A percentile compares a stretch with the other conserved stretches of the same genome.
phyloP scores from a whole-genome alignment of 2,888 invertebrate species.

The Chymomyza amoena region DNA sequence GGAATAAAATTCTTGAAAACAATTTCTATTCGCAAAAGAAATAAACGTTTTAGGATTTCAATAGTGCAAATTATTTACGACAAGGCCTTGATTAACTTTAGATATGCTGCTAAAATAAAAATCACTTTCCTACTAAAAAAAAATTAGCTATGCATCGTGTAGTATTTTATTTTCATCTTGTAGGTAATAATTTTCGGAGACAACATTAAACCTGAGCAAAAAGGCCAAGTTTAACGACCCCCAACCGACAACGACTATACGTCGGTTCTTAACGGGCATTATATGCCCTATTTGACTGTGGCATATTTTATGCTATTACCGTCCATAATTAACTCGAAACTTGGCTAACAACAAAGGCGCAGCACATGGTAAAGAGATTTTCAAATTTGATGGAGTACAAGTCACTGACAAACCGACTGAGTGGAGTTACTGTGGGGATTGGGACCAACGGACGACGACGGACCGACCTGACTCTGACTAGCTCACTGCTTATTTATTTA shows the following conservation, averaged over 20 bases:
- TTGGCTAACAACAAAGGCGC: conserved; percentile 20
- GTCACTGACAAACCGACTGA: conserved; percentile 6
- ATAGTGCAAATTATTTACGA: too few species aligned
- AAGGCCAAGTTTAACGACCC: conserved; percentile 26
- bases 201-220: not conserved
- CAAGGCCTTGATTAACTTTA: too few species aligned
- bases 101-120: too few species aligned
- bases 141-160: not conserved
- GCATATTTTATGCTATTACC: conserved; percentile 24
- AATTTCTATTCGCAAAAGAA: too few species aligned
- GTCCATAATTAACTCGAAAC: conserved; percentile 35
- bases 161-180: not conserved
- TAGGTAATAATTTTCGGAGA: not conserved
- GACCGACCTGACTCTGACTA: not conserved
- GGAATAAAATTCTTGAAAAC: too few species aligned
- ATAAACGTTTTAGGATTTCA: too few species aligned
- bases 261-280: conserved; percentile 33
- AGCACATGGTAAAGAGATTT: conserved; percentile 39
- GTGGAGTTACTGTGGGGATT: conserved; percentile 34
- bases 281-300: conserved; percentile 15
- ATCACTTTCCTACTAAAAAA: not conserved
- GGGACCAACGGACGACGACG: conserved; percentile 24
- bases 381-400: conserved; percentile 35
- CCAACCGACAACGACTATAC: not conserved
- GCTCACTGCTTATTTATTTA: conserved; percentile 59